These are phyloP conservation scores for Sander lucioperca DNA, from an alignment of 2,113 vertebrate genomes.

Conservation along the genomic window DNA sequence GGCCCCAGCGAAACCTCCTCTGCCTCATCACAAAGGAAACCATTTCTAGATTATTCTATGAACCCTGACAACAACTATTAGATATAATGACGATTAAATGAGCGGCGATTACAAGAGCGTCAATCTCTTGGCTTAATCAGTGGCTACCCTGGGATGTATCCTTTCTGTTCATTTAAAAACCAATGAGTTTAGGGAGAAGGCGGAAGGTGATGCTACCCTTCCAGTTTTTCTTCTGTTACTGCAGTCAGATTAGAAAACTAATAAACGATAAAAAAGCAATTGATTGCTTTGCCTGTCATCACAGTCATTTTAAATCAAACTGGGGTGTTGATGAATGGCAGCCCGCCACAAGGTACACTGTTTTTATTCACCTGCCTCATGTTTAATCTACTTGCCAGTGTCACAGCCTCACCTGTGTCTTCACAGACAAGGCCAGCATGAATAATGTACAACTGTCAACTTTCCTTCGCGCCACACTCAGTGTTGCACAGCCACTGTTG, in stretches of 20 bases:
- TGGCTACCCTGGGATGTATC: background rate
- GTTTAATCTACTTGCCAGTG: conserved; percentile 30
- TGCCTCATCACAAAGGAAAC: conserved; percentile 25
- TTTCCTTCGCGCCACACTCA: background rate
- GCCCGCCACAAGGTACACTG: conserved; percentile 1
- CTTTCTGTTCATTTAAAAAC: conserved; percentile 23
- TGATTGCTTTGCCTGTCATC: conserved; percentile 54
- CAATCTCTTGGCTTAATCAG: conserved; percentile 38
- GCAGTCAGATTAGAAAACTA: conserved; percentile 54
- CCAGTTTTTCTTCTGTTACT: background rate
- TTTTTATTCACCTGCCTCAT: conserved; percentile 31
- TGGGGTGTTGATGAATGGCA: conserved; percentile 53
- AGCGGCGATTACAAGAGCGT: background rate
- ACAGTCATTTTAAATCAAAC: conserved; percentile 57
- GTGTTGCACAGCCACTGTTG: background rate
- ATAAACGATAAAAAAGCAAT: conserved; percentile 44
- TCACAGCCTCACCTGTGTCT: conserved; percentile 36
- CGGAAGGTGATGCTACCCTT: background rate
- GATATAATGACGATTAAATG: conserved; percentile 21
- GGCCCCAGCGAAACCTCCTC: background rate
- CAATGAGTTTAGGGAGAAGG: background rate
- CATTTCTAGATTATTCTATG: background rate
- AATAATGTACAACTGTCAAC: conserved; percentile 23
- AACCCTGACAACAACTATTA: conserved; percentile 35
- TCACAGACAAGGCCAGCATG: conserved; percentile 24